Percentiles rank a stretch among this genome's conserved stretches.
phyloP scores from a whole-genome alignment of 2,888 invertebrate genomes.

The Monopis laevigella region DNA sequence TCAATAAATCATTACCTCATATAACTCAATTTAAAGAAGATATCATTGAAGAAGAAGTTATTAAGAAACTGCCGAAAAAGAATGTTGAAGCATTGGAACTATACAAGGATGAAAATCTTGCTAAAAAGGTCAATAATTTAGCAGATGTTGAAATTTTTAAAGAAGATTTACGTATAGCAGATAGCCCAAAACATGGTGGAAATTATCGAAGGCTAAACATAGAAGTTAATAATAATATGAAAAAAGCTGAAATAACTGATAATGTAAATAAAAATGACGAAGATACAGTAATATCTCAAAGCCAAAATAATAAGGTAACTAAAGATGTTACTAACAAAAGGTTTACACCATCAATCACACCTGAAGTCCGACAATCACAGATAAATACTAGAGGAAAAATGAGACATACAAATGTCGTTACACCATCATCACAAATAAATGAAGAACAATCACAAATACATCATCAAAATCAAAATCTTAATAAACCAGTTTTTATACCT shows the following conservation, averaged over 20 bases:
- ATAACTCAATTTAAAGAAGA: constrained; percentile 49
- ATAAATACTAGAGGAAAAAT: background rate
- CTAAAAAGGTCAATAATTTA: constrained; percentile 49
- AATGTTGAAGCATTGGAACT: constrained; percentile 39
- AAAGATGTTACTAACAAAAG: background rate
- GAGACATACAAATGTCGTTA: background rate
- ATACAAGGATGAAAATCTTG: constrained; percentile 50
- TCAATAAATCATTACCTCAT: constrained; percentile 41
- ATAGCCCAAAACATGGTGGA: constrained; percentile 52
- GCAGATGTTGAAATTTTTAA: constrained; percentile 53
- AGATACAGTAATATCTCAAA: constrained; percentile 29
- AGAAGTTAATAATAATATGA: no score
- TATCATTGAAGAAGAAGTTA: constrained; percentile 50
- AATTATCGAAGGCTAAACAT: constrained; percentile 51
- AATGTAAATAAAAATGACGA: constrained; percentile 23
- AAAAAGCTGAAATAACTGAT: constrained; percentile 20
- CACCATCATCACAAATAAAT: no score
- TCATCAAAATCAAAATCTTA: no score
- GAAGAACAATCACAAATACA: no score
- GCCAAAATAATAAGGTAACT: constrained; percentile 23
- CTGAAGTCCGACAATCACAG: no score
- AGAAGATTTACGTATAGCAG: constrained; percentile 36
- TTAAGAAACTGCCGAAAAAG: constrained; percentile 44
- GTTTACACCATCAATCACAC: background rate
- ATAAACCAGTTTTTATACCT: no score